Conservation (phyloP, 2,888 invertebrate genomes). For the Cephus spinipes region DNA sequence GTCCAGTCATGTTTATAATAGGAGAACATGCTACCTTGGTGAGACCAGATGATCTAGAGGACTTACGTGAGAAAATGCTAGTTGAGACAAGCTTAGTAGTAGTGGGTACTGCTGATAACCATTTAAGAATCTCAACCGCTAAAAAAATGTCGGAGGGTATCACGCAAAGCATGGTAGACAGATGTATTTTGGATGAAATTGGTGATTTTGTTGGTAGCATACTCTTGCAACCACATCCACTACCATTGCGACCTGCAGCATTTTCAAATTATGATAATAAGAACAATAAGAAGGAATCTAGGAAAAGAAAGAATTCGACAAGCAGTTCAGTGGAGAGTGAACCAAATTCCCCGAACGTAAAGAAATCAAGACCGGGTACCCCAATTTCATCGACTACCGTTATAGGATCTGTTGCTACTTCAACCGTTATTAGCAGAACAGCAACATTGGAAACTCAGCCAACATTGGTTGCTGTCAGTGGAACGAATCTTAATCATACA, state of each 20-base stretch:
- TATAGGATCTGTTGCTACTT: conserved; percentile 12
- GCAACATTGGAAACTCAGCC: conserved; percentile 36
- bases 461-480: conserved; percentile 33
- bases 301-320: conserved; percentile 70
- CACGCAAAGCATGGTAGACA: conserved; percentile 84
- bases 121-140: conserved; percentile 76
- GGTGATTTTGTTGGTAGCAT: conserved; percentile 75
- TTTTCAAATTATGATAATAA: conserved; percentile 24
- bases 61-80: conserved; percentile 79
- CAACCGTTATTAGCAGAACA: conserved; percentile 23
- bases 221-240: conserved; percentile 71
- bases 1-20: conserved; percentile 82
- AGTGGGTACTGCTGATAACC: conserved; percentile 84
- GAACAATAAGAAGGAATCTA: conserved; percentile 54
- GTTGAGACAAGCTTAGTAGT: conserved; percentile 82
- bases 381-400: conserved; percentile 42
- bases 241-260: conserved; percentile 65
- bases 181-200: conserved; percentile 79
- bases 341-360: conserved; percentile 67
- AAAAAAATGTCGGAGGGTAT: conserved; percentile 80
- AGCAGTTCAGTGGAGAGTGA: conserved; percentile 68
- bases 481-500: conserved; percentile 32
- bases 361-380: conserved; percentile 62
- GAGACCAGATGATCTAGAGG: conserved; percentile 82
- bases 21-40: conserved; percentile 79